Evolutionary conservation across 2,888 invertebrate species (phyloP).

Genomic region (Bruchidius siliquastri): DNA sequence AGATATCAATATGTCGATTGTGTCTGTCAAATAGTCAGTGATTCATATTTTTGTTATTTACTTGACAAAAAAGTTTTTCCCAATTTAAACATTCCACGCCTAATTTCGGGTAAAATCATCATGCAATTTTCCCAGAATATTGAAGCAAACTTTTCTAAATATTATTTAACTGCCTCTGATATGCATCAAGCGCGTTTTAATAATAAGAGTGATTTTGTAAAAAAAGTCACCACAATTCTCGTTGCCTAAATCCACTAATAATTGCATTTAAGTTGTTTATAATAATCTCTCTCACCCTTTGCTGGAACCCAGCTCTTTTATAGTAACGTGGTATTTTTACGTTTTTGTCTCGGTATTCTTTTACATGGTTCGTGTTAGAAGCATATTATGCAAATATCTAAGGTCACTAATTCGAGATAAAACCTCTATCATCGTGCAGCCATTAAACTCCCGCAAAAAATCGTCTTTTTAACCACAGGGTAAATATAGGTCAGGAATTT

Average conservation of each 20-base stretch:
- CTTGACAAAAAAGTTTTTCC: no score
- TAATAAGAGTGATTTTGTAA: neutral
- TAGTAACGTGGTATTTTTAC: conserved; percentile 1
- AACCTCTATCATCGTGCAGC: conserved; percentile 11
- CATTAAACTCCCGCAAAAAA: conserved; percentile 6
- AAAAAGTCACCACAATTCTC: neutral
- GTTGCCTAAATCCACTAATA: neutral
- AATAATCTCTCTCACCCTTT: conserved; percentile 7
- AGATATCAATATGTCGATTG: no score
- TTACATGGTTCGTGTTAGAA: conserved; percentile 12
- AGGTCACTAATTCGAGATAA: conserved; percentile 13
- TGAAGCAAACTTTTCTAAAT: neutral
- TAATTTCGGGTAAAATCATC: neutral
- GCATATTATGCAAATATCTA: conserved; percentile 13
- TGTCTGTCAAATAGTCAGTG: no score
- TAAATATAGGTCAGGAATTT: conserved; percentile 18
- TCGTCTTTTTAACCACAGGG: conserved; percentile 2
- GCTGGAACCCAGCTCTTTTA: conserved; percentile 2
- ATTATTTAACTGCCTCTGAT: neutral
- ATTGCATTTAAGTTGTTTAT: conserved; percentile 9
- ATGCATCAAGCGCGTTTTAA: neutral
- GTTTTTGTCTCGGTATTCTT: conserved; percentile 5
- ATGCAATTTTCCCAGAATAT: neutral
- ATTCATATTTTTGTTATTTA: no score
- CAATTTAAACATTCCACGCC: neutral